phyloP scores from a whole-genome alignment of 2,113 vertebrate genomes.

The Vireo altiloquus region DNA sequence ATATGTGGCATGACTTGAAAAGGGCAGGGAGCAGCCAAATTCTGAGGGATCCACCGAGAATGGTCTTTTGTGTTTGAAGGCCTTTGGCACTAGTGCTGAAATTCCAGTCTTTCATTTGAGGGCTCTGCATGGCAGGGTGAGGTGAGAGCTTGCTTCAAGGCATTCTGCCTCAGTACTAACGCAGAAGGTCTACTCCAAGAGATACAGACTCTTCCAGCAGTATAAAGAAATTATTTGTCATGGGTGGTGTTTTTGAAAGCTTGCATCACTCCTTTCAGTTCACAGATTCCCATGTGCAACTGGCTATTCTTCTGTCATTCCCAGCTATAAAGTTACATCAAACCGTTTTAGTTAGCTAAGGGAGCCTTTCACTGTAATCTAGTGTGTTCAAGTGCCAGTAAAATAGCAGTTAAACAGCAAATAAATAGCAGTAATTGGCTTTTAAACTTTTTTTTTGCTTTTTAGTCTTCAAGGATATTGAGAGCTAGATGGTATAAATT shows the following conservation, averaged over 20 bases:
- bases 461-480: neutral
- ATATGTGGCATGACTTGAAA: neutral
- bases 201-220: neutral
- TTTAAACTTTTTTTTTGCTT: neutral
- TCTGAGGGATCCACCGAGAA: neutral
- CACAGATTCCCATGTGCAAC: neutral
- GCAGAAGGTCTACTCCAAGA: neutral
- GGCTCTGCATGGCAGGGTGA: neutral
- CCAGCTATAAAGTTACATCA: fast-evolving
- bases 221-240: neutral
- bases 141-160: neutral
- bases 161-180: neutral
- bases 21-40: neutral
- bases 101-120: neutral
- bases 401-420: neutral
- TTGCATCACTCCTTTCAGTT: neutral
- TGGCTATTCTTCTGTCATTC: neutral
- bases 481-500: neutral
- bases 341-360: neutral
- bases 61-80: neutral
- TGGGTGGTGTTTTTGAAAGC: neutral
- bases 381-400: neutral
- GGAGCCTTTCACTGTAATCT: neutral
- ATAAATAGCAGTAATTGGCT: neutral
- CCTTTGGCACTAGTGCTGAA: neutral